Base-by-base conservation (phyloP, 2,888 invertebrate genomes). In the Drosophila parthenogenetica region DNA sequence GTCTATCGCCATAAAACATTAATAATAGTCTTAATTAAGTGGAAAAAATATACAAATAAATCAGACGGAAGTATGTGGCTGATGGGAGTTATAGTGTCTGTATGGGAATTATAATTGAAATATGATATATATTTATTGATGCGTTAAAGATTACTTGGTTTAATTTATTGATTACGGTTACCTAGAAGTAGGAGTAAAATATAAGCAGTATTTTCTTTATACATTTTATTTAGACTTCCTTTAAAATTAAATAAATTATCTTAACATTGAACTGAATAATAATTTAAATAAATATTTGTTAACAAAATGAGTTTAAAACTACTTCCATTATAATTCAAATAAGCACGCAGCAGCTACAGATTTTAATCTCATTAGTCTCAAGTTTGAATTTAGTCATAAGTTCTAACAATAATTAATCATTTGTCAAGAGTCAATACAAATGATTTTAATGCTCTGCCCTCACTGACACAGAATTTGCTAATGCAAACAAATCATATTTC, bases 401-500 rank as follows among this genome's bases (percentile, higher is more conserved):
- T 39, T 13, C 16, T 10, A 8, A 16, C 25, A n/a, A 42, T 29
- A 16, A 73, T 69, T 59, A 69, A 75, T 75, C 74, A 61, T 17
- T n/a, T 11, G n/a, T 37, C 19, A 13, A 25, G 16, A 13, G 53
- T 32, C 50, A 37, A 61, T 61, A 48, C 10, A 64, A 77, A 73
- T 73, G 58, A 73, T 58, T 45, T 54, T 7, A 22, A 22, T 50
- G 10, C 62, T 43, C 60, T 50, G 32, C 59, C 54, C 39, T n/a
- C 16, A 54, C 65, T 51, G 66, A 42, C 62, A 66, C 13, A 37
- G 45, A 57, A 40, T 67, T 57, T 54, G 45, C 64, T 69, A 81
- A 81, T 78, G 73, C 67, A 71, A 63, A 70, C 82, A 87, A 85
- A 82, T 82, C 86, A 82, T 87, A 82, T 82, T 85, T 77, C 63